Conservation (phyloP, 2,888 invertebrate species). For the Taenaris catops region DNA sequence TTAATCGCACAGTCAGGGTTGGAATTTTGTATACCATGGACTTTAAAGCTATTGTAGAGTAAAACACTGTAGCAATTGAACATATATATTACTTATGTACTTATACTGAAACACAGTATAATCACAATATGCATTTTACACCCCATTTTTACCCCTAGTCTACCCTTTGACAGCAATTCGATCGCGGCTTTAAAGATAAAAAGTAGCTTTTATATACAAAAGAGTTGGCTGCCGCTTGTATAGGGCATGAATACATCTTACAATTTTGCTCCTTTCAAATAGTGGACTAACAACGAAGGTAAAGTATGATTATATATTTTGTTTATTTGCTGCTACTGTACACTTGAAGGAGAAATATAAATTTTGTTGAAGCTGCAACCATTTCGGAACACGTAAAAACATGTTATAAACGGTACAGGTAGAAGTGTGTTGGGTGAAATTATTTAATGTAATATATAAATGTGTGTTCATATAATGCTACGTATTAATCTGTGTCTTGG, state of each 20-base stretch:
- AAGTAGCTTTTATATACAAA: slow-evolving; percentile 3
- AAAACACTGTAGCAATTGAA: too few relatives aligned
- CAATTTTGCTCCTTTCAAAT: background rate
- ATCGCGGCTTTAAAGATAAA: too few relatives aligned
- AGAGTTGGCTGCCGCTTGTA: slow-evolving; percentile 10
- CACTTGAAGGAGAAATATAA: too few relatives aligned
- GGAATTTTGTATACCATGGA: too few relatives aligned
- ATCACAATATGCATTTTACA: too few relatives aligned
- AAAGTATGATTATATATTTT: background rate
- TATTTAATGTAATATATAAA: slow-evolving; percentile 10
- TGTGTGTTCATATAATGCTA: slow-evolving; percentile 19
- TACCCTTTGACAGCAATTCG: too few relatives aligned
- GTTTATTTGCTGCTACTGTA: background rate
- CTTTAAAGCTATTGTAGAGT: too few relatives aligned
- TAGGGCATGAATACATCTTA: background rate
- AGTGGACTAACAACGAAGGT: background rate
- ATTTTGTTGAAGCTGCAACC: slow-evolving; percentile 8
- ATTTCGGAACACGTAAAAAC: slow-evolving; percentile 9
- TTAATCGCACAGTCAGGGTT: too few relatives aligned
- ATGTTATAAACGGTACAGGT: slow-evolving; percentile 10
- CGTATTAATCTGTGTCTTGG: slow-evolving; percentile 15
- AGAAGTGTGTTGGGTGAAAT: slow-evolving; percentile 13
- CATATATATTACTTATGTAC: too few relatives aligned
- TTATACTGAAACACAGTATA: too few relatives aligned
- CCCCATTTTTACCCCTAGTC: too few relatives aligned